A percentile compares a stretch with the other conserved stretches of the same genome.
Evolutionary conservation across 2,888 invertebrate species (phyloP).

Genomic region (Cataglyphis livida): DNA sequence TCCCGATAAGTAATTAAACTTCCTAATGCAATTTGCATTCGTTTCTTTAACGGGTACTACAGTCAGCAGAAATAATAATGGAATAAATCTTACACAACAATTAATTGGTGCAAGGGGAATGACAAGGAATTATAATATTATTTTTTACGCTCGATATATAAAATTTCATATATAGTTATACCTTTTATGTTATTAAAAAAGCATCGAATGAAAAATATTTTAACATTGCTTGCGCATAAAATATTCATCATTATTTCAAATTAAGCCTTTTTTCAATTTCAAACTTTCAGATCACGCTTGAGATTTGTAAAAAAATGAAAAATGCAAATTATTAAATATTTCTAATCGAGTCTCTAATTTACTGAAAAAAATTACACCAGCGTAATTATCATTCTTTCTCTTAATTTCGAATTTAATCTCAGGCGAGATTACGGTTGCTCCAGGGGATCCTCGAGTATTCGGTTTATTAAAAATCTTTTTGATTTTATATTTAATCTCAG

Average conservation of each 20-base stretch:
- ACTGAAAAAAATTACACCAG: background rate
- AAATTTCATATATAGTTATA: background rate
- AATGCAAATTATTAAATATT: background rate
- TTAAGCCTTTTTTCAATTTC: background rate
- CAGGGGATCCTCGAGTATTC: background rate
- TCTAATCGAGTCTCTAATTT: background rate
- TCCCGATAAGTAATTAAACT: slow-evolving; percentile 54
- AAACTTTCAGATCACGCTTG: background rate
- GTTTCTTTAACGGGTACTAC: slow-evolving; percentile 2
- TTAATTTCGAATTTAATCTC: slow-evolving; percentile 16
- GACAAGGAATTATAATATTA: slow-evolving; percentile 1
- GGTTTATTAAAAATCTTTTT: slow-evolving; percentile 47
- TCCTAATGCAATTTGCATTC: slow-evolving; percentile 52
- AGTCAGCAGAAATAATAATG: slow-evolving; percentile 33
- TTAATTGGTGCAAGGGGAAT: slow-evolving; percentile 36
- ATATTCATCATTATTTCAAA: background rate
- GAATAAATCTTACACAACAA: slow-evolving; percentile 26
- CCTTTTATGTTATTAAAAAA: background rate
- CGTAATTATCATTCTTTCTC: background rate
- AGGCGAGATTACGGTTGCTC: background rate
- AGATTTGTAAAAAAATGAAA: background rate
- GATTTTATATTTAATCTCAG: slow-evolving; percentile 28
- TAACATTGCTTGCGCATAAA: background rate
- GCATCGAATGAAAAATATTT: background rate
- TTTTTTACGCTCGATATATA: background rate